These are phyloP conservation scores for Charina bottae DNA, from an alignment of 2,113 vertebrate genomes.

Conservation along the genomic window DNA sequence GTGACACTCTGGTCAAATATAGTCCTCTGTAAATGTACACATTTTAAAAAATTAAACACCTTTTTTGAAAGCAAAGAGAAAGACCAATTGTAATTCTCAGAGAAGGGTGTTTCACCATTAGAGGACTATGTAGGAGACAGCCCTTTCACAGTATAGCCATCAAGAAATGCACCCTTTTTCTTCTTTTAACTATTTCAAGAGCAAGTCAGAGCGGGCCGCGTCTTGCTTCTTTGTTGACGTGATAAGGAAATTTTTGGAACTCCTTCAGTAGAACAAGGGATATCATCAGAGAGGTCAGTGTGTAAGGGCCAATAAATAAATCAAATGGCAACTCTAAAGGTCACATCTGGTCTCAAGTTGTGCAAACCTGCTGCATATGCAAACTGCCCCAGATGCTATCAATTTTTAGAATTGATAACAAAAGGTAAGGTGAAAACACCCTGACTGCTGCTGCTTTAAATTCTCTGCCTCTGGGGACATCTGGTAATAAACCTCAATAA, in stretches of 20 bases:
- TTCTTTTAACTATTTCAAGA: neutral
- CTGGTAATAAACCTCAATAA: constrained; percentile 12
- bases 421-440: neutral
- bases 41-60: neutral
- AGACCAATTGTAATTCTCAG: neutral
- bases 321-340: neutral
- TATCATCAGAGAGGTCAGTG: neutral
- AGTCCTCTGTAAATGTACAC: neutral
- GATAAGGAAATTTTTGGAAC: neutral
- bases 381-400: neutral
- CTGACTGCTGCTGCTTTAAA: neutral
- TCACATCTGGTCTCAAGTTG: neutral
- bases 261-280: neutral
- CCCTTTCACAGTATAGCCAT: neutral
- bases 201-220: neutral
- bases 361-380: neutral
- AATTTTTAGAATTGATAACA: neutral
- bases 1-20: neutral
- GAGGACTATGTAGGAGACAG: neutral
- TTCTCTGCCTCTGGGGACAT: constrained; percentile 20
- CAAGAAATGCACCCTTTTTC: neutral
- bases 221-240: neutral
- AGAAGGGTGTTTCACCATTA: neutral
- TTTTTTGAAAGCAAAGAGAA: neutral
- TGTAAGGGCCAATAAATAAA: neutral